Evolutionary conservation across 2,888 invertebrate genomes (phyloP).

Genomic region (Platypus cylindrus): DNA sequence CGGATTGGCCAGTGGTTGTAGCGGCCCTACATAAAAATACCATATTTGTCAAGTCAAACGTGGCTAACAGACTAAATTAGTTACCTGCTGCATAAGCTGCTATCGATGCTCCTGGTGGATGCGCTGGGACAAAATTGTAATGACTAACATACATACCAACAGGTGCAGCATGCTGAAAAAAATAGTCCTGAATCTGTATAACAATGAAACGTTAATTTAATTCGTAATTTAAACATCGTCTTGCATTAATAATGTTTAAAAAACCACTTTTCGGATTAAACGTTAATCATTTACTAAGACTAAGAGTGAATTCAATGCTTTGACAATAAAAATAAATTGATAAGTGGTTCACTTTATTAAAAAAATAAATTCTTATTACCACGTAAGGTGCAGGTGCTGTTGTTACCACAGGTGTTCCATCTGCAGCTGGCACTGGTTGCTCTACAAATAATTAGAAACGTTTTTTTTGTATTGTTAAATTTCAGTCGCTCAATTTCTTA

Average conservation of each 20-base stretch:
- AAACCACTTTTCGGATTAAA: too few species aligned
- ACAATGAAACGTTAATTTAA: slow-evolving; percentile 2
- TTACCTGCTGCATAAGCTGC: too few species aligned
- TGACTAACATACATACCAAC: slow-evolving; percentile 49
- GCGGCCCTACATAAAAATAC: slow-evolving; percentile 33
- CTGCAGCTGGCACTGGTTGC: slow-evolving; percentile 23
- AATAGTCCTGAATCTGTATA: slow-evolving; percentile 6
- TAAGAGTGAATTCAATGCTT: too few species aligned
- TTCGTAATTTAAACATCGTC: too few species aligned
- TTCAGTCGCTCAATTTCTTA: slow-evolving; percentile 1
- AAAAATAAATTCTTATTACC: too few species aligned
- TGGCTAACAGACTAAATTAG: not conserved
- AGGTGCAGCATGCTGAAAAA: slow-evolving; percentile 29
- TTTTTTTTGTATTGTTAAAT: not conserved
- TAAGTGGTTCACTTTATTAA: too few species aligned
- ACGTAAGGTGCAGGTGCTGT: slow-evolving; percentile 29
- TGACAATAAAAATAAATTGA: too few species aligned
- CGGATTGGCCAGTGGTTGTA: slow-evolving; percentile 34
- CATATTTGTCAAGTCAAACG: slow-evolving; percentile 25
- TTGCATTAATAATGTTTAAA: too few species aligned
- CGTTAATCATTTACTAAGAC: too few species aligned
- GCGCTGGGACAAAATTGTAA: slow-evolving; percentile 54
- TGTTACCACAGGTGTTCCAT: slow-evolving; percentile 29
- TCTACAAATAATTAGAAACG: slow-evolving; percentile 26
- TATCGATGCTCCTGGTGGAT: slow-evolving; percentile 10